Evolutionary conservation across 1,140 invertebrate species (phyloP).

Genomic region (Bicyclus anynana): DNA sequence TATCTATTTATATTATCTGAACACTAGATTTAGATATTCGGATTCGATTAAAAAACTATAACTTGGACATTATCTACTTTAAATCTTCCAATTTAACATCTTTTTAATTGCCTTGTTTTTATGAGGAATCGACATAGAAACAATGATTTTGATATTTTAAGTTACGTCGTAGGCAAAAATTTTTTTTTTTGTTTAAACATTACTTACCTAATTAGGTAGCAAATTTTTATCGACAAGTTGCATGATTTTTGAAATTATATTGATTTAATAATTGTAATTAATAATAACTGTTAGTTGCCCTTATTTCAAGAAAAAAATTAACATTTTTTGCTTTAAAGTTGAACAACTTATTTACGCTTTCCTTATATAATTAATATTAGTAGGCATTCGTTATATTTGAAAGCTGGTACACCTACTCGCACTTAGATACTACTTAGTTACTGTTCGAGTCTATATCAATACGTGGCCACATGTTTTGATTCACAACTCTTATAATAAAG

Average conservation of each 20-base stretch:
- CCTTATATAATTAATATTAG: constrained; percentile 3
- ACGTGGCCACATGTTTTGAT: constrained; percentile 73
- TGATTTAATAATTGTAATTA: too few species aligned
- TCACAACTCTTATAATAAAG: constrained; percentile 76
- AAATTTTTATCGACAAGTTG: too few species aligned
- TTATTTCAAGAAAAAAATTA: too few species aligned
- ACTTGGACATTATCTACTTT: neutral
- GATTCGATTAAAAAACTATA: neutral
- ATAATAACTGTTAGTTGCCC: too few species aligned
- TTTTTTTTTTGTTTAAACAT: too few species aligned
- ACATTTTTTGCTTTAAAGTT: neutral
- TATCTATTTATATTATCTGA: neutral
- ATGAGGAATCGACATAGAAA: too few species aligned
- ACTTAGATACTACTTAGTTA: neutral
- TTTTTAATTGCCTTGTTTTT: too few species aligned
- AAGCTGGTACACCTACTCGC: constrained; percentile 7
- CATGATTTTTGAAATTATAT: too few species aligned
- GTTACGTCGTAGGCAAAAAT: too few species aligned
- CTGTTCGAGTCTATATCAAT: constrained; percentile 32
- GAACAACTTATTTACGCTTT: neutral
- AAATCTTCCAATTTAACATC: too few species aligned
- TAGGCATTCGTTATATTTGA: neutral
- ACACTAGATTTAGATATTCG: neutral
- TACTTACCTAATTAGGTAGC: too few species aligned
- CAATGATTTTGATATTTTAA: too few species aligned